These are phyloP conservation scores for Hypolimnas misippus DNA, from an alignment of 2,888 invertebrate genomes.

Conservation along the genomic window DNA sequence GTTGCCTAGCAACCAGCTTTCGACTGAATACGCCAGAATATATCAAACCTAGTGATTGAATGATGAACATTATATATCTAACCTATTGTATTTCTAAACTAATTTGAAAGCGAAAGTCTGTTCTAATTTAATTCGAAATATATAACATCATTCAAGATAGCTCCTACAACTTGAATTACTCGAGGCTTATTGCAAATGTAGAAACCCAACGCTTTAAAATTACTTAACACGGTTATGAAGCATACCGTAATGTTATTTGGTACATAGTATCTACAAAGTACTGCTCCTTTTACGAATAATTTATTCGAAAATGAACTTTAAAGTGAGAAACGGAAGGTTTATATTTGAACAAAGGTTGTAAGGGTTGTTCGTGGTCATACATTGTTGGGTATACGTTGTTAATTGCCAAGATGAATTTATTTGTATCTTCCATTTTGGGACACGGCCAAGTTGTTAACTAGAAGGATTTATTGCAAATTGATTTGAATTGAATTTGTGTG, in stretches of 20 bases:
- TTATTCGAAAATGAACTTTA: slow-evolving; percentile 35
- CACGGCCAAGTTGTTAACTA: slow-evolving; percentile 42
- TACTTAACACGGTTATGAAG: slow-evolving; percentile 37
- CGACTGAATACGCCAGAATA: too few relatives aligned
- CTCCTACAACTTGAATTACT: slow-evolving; percentile 2
- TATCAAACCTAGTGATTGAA: too few relatives aligned
- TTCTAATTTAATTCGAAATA: not conserved
- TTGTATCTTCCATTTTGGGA: slow-evolving; percentile 44
- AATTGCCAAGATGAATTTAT: slow-evolving; percentile 42
- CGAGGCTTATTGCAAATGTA: slow-evolving; percentile 18
- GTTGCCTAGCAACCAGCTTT: too few relatives aligned
- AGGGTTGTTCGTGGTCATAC: slow-evolving; percentile 33
- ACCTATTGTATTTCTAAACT: too few relatives aligned
- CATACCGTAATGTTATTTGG: slow-evolving; percentile 35
- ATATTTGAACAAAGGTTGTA: slow-evolving; percentile 22
- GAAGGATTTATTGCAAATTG: slow-evolving; percentile 37
- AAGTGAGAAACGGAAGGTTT: slow-evolving; percentile 17
- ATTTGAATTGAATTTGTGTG: slow-evolving; percentile 31
- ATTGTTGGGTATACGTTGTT: slow-evolving; percentile 38
- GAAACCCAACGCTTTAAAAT: slow-evolving; percentile 35
- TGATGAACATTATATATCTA: too few relatives aligned
- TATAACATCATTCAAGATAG: not conserved
- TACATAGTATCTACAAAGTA: slow-evolving; percentile 20
- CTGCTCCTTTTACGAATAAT: not conserved
- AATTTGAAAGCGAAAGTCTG: not conserved